Percentiles rank a stretch among this genome's conserved stretches.
These are phyloP conservation scores for Calypte anna DNA, from an alignment of 2,113 vertebrate species.

Conservation along the genomic window DNA sequence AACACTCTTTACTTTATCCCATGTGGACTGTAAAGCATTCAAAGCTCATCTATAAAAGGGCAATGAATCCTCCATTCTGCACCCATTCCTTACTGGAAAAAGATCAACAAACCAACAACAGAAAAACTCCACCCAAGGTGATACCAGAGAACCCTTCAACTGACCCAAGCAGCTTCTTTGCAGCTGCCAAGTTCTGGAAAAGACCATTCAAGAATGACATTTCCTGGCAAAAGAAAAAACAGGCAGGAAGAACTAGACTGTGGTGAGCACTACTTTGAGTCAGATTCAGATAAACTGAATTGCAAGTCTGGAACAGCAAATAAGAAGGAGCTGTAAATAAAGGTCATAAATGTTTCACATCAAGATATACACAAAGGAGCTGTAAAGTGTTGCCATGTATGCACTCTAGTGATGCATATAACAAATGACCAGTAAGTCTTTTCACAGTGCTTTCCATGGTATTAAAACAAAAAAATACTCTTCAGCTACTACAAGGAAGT, in stretches of 20 bases:
- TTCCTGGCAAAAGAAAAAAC: not conserved
- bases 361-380: not conserved
- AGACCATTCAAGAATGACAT: not conserved
- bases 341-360: not conserved
- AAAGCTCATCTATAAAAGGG: not conserved
- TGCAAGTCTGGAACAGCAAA: not conserved
- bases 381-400: not conserved
- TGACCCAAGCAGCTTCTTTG: not conserved
- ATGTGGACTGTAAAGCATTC: not conserved
- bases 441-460: not conserved
- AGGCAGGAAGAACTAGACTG: not conserved
- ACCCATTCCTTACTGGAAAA: not conserved
- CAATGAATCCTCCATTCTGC: not conserved
- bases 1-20: not conserved
- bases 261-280: not conserved
- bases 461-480: not conserved
- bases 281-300: not conserved
- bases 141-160: not conserved
- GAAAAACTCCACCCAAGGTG: not conserved
- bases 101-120: not conserved
- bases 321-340: conserved; percentile 35
- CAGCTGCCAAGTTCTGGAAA: not conserved
- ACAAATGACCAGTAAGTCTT: not conserved
- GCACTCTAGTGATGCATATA: not conserved
- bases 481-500: not conserved